Percentiles rank a stretch among this genome's conserved stretches.
Evolutionary conservation across 1,140 invertebrate genomes (phyloP).

Genomic region (Drosophila parvula): DNA sequence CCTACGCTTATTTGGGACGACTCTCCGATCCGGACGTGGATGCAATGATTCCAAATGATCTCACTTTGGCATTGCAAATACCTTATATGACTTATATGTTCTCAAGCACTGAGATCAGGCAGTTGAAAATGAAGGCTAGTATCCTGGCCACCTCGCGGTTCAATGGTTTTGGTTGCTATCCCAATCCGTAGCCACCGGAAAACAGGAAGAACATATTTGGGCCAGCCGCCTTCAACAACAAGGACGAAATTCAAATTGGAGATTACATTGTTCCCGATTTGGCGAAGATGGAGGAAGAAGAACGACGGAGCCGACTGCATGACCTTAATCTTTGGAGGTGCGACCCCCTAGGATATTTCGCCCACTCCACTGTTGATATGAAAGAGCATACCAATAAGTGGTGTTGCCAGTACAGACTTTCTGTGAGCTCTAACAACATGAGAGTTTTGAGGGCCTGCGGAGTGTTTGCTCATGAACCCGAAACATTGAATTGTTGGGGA

Average conservation of each 20-base stretch:
- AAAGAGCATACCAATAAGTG: no score
- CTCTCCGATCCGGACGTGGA: not conserved
- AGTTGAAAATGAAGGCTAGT: conserved; percentile 4
- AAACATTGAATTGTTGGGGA: not conserved
- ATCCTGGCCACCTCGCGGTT: conserved; percentile 9
- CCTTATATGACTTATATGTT: not conserved
- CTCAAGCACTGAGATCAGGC: not conserved
- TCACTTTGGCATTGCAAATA: not conserved
- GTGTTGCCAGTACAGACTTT: not conserved
- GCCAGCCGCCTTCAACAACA: conserved; percentile 11
- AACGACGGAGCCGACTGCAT: not conserved
- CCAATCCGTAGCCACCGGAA: conserved; percentile 5
- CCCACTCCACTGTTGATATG: not conserved
- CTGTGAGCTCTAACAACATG: not conserved
- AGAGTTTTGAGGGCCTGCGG: not conserved
- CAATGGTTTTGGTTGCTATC: conserved; percentile 2
- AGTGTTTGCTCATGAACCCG: not conserved
- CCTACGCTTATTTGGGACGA: not conserved
- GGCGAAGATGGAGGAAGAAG: not conserved
- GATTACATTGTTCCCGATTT: conserved; percentile 3
- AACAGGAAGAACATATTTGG: not conserved
- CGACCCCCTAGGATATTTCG: not conserved
- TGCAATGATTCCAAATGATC: not conserved
- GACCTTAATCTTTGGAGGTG: conserved; percentile 1
- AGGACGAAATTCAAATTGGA: not conserved